These are phyloP conservation scores for Melieria crassipennis DNA, from an alignment of 2,888 invertebrate species.

Conservation along the genomic window DNA sequence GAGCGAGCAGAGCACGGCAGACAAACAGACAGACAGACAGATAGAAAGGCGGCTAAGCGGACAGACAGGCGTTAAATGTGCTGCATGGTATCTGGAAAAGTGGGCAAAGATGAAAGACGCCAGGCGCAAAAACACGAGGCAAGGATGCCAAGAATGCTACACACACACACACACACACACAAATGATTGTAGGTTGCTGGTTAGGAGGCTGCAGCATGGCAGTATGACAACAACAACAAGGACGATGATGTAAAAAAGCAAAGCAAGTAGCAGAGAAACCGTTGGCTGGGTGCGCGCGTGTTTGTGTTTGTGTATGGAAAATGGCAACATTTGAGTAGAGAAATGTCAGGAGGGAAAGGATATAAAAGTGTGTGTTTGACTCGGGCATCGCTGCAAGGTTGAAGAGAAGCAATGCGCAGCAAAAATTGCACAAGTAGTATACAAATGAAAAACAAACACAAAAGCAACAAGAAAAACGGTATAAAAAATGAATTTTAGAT, in stretches of 20 bases:
- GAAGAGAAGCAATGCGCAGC: conserved; percentile 45
- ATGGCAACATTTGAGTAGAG: conserved; percentile 42
- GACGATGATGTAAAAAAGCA: too few species aligned
- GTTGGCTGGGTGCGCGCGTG: too few species aligned
- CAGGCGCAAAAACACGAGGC: background rate
- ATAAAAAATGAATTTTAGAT: conserved; percentile 61
- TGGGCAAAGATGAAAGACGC: background rate
- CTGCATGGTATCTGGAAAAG: too few species aligned
- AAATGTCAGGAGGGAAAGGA: conserved; percentile 61
- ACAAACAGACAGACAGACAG: too few species aligned
- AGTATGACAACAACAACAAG: too few species aligned
- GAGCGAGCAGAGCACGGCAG: too few species aligned
- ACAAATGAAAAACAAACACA: conserved; percentile 30
- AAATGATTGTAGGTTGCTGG: too few species aligned
- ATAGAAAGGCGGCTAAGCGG: too few species aligned
- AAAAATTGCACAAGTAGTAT: conserved; percentile 44
- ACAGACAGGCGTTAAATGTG: too few species aligned
- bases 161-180: conserved; percentile 28
- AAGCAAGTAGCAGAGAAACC: too few species aligned
- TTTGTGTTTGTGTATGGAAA: background rate
- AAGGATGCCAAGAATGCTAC: background rate
- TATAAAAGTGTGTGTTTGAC: conserved; percentile 61
- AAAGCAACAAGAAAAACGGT: conserved; percentile 48
- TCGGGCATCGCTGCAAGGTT: conserved; percentile 45
- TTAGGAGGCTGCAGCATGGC: too few species aligned